These are phyloP conservation scores for Cichlasoma orientale DNA, from an alignment of 2,797 vertebrate genomes.

Conservation along the genomic window DNA sequence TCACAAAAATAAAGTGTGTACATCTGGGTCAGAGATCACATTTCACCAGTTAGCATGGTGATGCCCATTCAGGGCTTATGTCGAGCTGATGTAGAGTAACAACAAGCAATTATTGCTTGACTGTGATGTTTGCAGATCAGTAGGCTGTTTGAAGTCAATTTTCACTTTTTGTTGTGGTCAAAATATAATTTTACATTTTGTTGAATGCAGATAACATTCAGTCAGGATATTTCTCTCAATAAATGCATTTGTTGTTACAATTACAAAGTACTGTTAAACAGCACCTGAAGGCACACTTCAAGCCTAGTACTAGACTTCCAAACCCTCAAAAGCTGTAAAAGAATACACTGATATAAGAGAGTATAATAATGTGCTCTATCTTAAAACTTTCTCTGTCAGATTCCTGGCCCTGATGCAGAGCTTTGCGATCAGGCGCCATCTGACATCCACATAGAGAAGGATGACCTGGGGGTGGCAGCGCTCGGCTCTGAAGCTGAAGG, in stretches of 20 bases:
- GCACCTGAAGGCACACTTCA: background rate
- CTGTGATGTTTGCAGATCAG: background rate
- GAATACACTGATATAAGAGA: background rate
- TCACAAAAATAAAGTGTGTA: slow-evolving; percentile 46
- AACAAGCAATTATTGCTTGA: background rate
- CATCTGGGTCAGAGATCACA: slow-evolving; percentile 47
- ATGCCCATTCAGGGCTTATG: background rate
- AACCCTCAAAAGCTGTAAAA: background rate
- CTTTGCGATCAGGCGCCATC: background rate
- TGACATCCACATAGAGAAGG: slow-evolving; percentile 24
- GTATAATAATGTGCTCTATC: background rate
- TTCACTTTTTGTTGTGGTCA: background rate
- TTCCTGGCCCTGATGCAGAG: slow-evolving; percentile 32
- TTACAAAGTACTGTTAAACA: background rate
- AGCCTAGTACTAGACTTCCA: background rate
- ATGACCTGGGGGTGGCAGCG: background rate
- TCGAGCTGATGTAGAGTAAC: background rate
- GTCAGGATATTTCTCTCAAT: background rate
- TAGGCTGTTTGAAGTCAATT: background rate
- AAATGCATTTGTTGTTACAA: background rate
- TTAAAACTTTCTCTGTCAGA: slow-evolving; percentile 30
- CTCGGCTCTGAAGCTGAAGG: background rate
- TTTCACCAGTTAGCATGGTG: slow-evolving; percentile 45
- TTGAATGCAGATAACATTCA: background rate
- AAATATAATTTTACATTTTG: background rate